These are phyloP conservation scores for Hypselothyrea guttata DNA, from an alignment of 2,888 invertebrate species.

Conservation along the genomic window DNA sequence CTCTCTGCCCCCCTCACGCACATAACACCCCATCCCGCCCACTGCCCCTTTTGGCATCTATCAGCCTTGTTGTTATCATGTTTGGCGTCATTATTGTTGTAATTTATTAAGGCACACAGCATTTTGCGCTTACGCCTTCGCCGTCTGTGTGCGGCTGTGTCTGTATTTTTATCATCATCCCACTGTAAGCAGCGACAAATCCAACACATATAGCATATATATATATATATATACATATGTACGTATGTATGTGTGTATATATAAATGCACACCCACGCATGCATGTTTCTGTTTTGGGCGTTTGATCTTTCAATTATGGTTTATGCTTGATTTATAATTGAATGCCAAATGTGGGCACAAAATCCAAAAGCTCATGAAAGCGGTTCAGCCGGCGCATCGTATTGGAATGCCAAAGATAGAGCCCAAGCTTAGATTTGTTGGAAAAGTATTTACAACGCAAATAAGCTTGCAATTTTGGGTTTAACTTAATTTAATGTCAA, in stretches of 20 bases:
- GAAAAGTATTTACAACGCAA: too few relatives aligned
- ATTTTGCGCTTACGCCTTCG: constrained; percentile 69
- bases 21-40: too few relatives aligned
- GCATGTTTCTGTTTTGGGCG: constrained; percentile 37
- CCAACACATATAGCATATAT: constrained; percentile 12
- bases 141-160: constrained; percentile 5
- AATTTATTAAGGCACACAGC: constrained; percentile 74
- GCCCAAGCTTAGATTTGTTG: background rate
- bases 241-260: too few relatives aligned
- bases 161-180: constrained; percentile 54
- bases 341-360: constrained; percentile 45
- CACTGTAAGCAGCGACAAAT: constrained; percentile 65
- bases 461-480: too few relatives aligned
- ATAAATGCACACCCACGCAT: background rate
- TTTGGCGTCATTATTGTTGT: constrained; percentile 76
- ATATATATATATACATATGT: background rate
- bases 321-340: constrained; percentile 74
- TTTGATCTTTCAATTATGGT: constrained; percentile 74
- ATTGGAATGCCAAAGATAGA: constrained; percentile 25
- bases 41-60: too few relatives aligned
- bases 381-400: constrained; percentile 7
- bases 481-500: too few relatives aligned
- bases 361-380: constrained; percentile 27
- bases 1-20: background rate
- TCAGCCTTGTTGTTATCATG: constrained; percentile 69